Percentiles rank a stretch among this genome's conserved stretches.
These are phyloP conservation scores for Ardeotis arabs DNA, from an alignment of 2,113 vertebrate genomes.

Conservation along the genomic window DNA sequence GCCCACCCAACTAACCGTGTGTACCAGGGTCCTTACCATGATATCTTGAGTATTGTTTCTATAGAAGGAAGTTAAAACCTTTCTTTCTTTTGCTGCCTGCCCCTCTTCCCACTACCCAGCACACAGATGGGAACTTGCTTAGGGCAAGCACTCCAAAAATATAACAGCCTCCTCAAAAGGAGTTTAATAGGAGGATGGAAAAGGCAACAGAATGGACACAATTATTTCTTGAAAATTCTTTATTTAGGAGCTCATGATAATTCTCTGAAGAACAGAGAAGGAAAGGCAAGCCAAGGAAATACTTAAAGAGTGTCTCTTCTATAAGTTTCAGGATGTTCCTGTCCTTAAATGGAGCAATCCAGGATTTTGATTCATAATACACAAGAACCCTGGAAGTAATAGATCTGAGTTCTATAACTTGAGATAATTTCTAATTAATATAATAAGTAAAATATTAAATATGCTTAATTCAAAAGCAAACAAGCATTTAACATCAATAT, in stretches of 20 bases:
- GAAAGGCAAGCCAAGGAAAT: neutral
- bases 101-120: neutral
- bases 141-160: neutral
- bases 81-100: neutral
- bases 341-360: neutral
- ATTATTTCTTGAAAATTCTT: neutral
- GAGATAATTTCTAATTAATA: neutral
- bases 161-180: neutral
- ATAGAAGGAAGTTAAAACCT: neutral
- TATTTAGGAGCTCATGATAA: neutral
- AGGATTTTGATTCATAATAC: neutral
- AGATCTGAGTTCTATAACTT: neutral
- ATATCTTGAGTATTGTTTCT: neutral
- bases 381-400: neutral
- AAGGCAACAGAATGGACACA: neutral
- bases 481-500: neutral
- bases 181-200: neutral
- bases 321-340: neutral
- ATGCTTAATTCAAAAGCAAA: neutral
- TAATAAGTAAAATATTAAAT: neutral
- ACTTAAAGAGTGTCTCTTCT: neutral
- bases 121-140: neutral
- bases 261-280: neutral
- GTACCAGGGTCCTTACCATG: neutral
- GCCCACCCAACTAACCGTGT: accelerated